phyloP scores from a whole-genome alignment of 2,888 invertebrate species.

The Buathra laborator region DNA sequence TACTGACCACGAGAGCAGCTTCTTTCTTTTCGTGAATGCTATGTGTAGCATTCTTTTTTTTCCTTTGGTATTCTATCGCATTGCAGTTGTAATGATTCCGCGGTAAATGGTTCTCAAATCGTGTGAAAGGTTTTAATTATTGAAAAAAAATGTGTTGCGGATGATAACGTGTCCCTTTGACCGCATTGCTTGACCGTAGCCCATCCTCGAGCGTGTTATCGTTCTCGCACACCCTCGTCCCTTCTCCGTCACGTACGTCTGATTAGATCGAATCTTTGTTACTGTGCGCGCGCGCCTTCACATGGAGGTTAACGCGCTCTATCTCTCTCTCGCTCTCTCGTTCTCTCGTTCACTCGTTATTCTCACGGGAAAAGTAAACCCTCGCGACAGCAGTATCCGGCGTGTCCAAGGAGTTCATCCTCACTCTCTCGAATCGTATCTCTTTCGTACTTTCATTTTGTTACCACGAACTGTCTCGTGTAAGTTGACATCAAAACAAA shows the following conservation, averaged over 20 bases:
- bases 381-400: conserved; percentile 47
- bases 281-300: conserved; percentile 63
- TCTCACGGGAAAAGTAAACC: conserved; percentile 52
- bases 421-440: conserved; percentile 1
- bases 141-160: neutral
- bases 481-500: neutral
- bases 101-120: neutral
- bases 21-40: neutral
- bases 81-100: neutral
- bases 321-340: conserved; percentile 25
- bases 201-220: conserved; percentile 34
- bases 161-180: conserved; percentile 30
- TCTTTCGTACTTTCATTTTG: neutral
- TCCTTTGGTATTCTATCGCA: neutral
- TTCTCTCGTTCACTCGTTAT: conserved; percentile 34
- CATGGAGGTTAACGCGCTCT: conserved; percentile 67
- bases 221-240: conserved; percentile 36
- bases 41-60: neutral
- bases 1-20: neutral
- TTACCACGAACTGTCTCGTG: conserved; percentile 1
- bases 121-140: neutral
- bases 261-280: conserved; percentile 69
- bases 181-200: conserved; percentile 33
- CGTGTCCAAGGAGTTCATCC: conserved; percentile 39
- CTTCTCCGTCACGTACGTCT: conserved; percentile 53